Evolutionary conservation across 2,797 vertebrate species (phyloP), one percentile per base, ranked within the genome.

Genomic region (Podarcis siculus): DNA sequence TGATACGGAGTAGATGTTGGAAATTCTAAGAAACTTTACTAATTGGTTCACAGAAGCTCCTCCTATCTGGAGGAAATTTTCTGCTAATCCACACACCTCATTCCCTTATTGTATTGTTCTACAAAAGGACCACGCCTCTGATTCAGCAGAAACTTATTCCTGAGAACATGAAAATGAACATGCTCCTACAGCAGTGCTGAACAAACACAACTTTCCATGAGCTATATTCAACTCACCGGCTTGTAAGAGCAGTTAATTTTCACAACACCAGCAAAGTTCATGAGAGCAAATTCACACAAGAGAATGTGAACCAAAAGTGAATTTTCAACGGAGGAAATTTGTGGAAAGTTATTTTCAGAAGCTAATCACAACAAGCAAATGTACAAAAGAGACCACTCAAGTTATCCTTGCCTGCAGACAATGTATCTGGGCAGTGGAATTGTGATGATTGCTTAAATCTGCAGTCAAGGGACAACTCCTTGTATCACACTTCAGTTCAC

Each of bases 211-310:
- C 13, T 79, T 79, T 32, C 55, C 39, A 49, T 89, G 82, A 67
- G 69, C 30, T 66, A 35, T 3, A 79, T 55, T 86, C 49, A 55
- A 67, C 27, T 30, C 66, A 25, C 66, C 9, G 3, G 25, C 64
- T 67, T 2, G 75, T 58, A 55, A 80, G 58, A 90, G 72, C 88
- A 88, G 1, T 89, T 83, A 91, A 5, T 1, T 79, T 90, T 45
- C 82, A n/a, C 61, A 84, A 32, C 32, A 79, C 81, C 58, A 87
- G 93, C 77, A 83, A 37, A 25, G 12, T 76, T n/a, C 27, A 77
- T 23, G 37, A 32, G 27, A 27, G 9, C 4, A 66, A 61, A 27
- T 27, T 66, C 2, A 35, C 2, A 23, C 66, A 67, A 67, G 66
- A 67, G 27, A 9, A 25, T 30, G 27, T 25, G 27, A 67, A 25